A percentile compares a stretch with the other conserved stretches of the same genome.
phyloP scores from a whole-genome alignment of 2,113 vertebrate genomes.

The Puntigrus tetrazona region DNA sequence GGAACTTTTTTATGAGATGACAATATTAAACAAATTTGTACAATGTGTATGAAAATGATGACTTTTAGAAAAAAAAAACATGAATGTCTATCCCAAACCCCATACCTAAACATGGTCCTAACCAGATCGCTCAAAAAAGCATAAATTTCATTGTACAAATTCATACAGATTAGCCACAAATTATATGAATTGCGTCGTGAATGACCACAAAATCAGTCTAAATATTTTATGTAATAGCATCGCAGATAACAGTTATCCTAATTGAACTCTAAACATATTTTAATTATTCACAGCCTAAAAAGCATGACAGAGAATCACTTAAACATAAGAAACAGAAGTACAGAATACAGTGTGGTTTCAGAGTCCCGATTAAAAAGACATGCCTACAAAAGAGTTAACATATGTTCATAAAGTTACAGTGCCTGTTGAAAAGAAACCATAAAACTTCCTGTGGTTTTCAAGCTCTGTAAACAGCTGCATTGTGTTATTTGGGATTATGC shows the following conservation, averaged over 20 bases:
- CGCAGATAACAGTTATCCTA: not conserved
- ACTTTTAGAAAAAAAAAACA: no score
- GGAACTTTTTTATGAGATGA: not conserved
- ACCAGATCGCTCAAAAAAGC: not conserved
- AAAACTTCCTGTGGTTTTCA: constrained; percentile 5
- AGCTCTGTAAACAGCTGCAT: constrained; percentile 8
- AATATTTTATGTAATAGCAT: not conserved
- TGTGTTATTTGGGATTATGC: constrained; percentile 15
- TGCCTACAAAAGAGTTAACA: not conserved
- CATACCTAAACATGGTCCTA: not conserved
- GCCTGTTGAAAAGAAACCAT: not conserved
- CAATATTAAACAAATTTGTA: not conserved
- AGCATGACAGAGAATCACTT: not conserved
- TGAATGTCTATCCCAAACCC: not conserved
- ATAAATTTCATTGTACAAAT: not conserved
- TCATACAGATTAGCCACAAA: not conserved
- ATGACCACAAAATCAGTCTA: not conserved
- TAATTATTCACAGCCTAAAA: not conserved
- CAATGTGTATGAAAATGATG: not conserved
- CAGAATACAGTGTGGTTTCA: not conserved
- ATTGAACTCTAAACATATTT: not conserved
- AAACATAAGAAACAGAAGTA: not conserved
- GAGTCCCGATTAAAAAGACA: not conserved
- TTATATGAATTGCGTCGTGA: not conserved
- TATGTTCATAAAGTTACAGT: constrained; percentile 1